phyloP scores from a whole-genome alignment of 2,888 invertebrate genomes.

The Ophioninae sp. region DNA sequence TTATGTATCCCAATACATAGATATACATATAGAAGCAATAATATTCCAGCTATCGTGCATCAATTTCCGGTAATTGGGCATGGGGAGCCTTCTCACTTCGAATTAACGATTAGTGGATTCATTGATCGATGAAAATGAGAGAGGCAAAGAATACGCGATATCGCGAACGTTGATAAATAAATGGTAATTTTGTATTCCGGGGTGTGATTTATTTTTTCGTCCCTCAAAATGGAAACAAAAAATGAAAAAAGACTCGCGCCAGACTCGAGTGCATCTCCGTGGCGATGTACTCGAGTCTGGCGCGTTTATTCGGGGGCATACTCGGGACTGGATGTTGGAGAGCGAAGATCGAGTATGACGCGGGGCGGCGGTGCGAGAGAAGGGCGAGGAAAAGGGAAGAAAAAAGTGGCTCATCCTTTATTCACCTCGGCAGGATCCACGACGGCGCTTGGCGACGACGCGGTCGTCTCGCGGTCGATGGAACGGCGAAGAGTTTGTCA shows the following conservation, averaged over 20 bases:
- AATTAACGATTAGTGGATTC: background rate
- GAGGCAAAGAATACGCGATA: background rate
- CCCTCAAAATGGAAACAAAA: background rate
- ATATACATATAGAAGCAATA: conserved; percentile 26
- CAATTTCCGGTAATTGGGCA: conserved; percentile 30
- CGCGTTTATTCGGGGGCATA: conserved; percentile 64
- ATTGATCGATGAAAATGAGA: too few species aligned
- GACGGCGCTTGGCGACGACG: conserved; percentile 58
- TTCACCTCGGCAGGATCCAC: conserved; percentile 64
- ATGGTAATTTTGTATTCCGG: conserved; percentile 18
- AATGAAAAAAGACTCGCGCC: background rate
- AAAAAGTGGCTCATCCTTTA: conserved; percentile 72
- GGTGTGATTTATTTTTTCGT: conserved; percentile 42
- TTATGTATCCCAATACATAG: conserved; percentile 23
- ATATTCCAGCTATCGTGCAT: conserved; percentile 52
- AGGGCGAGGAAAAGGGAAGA: conserved; percentile 48
- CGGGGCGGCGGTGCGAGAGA: conserved; percentile 57
- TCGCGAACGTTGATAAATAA: background rate
- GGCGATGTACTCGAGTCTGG: conserved; percentile 38
- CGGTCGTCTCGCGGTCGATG: conserved; percentile 57
- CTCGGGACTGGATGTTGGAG: conserved; percentile 46
- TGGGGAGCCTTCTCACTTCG: conserved; percentile 28
- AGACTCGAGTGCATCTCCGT: conserved; percentile 38
- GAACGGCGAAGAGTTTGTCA: conserved; percentile 56
- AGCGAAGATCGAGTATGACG: conserved; percentile 56